Conservation (phyloP, 2,888 invertebrate genomes). For the Aelia acuminata region DNA sequence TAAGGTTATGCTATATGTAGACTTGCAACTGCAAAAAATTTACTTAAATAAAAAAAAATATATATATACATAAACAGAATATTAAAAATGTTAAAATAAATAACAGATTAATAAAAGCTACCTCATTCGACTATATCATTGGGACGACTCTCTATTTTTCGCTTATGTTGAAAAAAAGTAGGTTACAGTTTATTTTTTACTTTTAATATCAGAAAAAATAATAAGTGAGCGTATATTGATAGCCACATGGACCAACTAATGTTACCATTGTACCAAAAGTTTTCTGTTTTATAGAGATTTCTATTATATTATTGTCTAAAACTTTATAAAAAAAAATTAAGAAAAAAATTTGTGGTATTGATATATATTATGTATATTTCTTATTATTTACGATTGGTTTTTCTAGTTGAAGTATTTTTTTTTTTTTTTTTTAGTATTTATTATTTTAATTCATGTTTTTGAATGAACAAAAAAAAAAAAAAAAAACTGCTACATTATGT, state of each 20-base stretch:
- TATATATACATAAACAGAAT: background rate
- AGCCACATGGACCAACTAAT: slow-evolving; percentile 19
- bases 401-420: background rate
- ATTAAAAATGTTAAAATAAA: slow-evolving; percentile 6
- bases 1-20: background rate
- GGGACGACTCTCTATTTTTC: slow-evolving; percentile 40
- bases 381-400: slow-evolving; percentile 4
- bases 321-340: background rate
- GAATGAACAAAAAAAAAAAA: background rate
- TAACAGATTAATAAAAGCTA: slow-evolving; percentile 17
- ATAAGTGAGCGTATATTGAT: slow-evolving; percentile 12
- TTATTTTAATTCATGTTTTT: background rate
- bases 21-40: slow-evolving; percentile 18
- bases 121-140: slow-evolving; percentile 42
- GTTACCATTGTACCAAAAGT: slow-evolving; percentile 57
- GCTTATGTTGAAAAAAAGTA: slow-evolving; percentile 7
- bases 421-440: slow-evolving; percentile 5
- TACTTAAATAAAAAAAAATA: slow-evolving; percentile 13
- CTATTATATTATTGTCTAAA: slow-evolving; percentile 11
- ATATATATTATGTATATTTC: slow-evolving; percentile 12
- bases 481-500: background rate
- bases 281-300: slow-evolving; percentile 18
- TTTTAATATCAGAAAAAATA: slow-evolving; percentile 24
- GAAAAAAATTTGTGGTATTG: background rate
- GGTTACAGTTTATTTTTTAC: slow-evolving; percentile 6